A percentile compares a stretch with the other conserved stretches of the same genome.
Conservation (phyloP, 2,797 vertebrate genomes). For the Labroides dimidiatus region DNA sequence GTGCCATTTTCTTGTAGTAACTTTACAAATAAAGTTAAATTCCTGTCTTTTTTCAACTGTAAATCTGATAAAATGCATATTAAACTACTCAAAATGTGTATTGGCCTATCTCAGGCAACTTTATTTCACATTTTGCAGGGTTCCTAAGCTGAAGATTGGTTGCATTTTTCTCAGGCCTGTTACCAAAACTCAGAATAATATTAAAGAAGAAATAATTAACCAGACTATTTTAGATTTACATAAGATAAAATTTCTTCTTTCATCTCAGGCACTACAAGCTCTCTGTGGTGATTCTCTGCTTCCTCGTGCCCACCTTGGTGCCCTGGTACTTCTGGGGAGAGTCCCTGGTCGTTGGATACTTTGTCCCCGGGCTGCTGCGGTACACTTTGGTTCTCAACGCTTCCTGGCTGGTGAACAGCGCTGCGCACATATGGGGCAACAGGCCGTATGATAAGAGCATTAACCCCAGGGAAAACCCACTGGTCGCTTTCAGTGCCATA, state of each 20-base stretch:
- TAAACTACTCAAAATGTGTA: no score
- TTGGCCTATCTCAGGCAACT: no score
- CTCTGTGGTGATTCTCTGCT: slow-evolving; percentile 89
- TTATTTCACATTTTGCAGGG: no score
- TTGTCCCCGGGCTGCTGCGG: slow-evolving; percentile 88
- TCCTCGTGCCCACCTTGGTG: slow-evolving; percentile 87
- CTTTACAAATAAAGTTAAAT: no score
- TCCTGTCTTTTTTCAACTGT: no score
- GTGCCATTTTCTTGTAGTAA: no score
- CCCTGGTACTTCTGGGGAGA: slow-evolving; percentile 95
- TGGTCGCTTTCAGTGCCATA: slow-evolving; percentile 90
- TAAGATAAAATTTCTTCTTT: slow-evolving; percentile 6
- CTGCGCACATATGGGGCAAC: slow-evolving; percentile 95
- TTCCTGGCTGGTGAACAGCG: slow-evolving; percentile 97
- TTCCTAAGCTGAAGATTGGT: no score
- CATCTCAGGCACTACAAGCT: slow-evolving; percentile 89
- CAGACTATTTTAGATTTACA: background rate
- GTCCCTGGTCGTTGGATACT: slow-evolving; percentile 84
- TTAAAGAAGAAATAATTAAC: no score
- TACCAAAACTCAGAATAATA: no score
- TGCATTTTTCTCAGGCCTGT: no score
- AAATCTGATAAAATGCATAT: no score
- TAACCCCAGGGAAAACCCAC: slow-evolving; percentile 91
- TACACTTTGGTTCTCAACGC: slow-evolving; percentile 88
- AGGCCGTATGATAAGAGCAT: slow-evolving; percentile 91